Evolutionary conservation across 2,113 vertebrate species (phyloP), one percentile per base, ranked within the genome.

Genomic region (Dromas ardeola): DNA sequence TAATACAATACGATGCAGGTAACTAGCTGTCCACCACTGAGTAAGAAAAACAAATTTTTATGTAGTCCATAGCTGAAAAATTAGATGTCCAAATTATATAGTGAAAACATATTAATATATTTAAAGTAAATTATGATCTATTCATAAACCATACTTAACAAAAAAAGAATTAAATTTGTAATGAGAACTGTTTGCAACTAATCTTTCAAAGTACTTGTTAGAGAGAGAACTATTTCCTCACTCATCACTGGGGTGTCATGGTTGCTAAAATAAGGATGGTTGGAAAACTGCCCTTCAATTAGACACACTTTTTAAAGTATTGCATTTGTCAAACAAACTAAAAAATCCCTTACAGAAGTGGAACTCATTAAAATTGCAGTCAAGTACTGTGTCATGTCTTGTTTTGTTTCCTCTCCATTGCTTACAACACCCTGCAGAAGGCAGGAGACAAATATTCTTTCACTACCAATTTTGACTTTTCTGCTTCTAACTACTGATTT

Each of bases 311-410:
- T 81, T 59, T 50, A 27, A 89, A 92, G 22, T 21, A 56, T 49
- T 43, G 4, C 69, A 34, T 73, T 78, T 76, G 47, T 80, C 17
- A 58, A 65, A 56, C 56, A 85, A 45, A n/a, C 40, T 34, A 47
- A 93, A 73, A 93, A 53, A 83, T 67, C 19, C 10, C 27, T 94
- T 71, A 66, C 80, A 45, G 59, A 67, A 91, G 32, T 88, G 47
- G 16, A 95, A 84, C 21, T 90, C 49, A 86, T 90, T 96, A 90
- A 93, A 95, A 96, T 71, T 86, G 67, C 69, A 93, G 63, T 77
- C 78, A 83, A 91, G 9, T 76, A 79, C 53, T 20, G 30, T 16
- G 8, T 58, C 65, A n/a, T 76, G 22, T 87, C 79, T 91, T 73
- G 34, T 69, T 96, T 96, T 88, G 23, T 83, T 96, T 95, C 65